Base-by-base conservation (phyloP, 2,113 vertebrate genomes). In the Clarias batrachus region DNA sequence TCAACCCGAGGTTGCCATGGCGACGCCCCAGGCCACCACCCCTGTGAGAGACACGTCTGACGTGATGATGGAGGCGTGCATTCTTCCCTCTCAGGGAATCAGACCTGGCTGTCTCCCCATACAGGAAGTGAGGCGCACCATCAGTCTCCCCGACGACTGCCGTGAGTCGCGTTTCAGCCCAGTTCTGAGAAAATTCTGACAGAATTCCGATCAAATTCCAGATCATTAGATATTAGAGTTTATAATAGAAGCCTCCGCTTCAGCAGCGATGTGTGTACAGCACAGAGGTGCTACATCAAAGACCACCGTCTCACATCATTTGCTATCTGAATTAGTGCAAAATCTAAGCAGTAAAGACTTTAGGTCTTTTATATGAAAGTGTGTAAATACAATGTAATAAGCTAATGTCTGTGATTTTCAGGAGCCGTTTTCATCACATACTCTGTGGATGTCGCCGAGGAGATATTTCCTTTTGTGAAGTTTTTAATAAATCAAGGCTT, bases 61-160 rank as follows among this genome's bases (percentile, higher is more conserved):
- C 30, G 25, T 90, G 3, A 90, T 91, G 79, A 66, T 84, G 12
- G 86, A 90, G 84, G 54, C 71, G n/a, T 89, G 70, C 33, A 71
- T 87, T 27, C 30, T 63, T 8, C 89, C 87, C 0, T 85, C 78
- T 16, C 57, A 83, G 37, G 76, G 81, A 62, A 41, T n/a, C 33
- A 19, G 71, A 9, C 54, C 17, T 0, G 59, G 81, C 27, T 83
- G 56, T n/a, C n/a, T 11, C 17, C 88, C n/a, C 52, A 17, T 56
- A 2, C 77, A 82, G 88, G 89, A 87, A 27, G n/a, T 82, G 62
- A 91, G 54, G 21, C 86, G 85, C 7, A 89, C 84, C 84, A 83
- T 91, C 84, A 91, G 89, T 85, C 89, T 91, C 66, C 90, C 90
- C 3, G 90, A 91, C 10, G 74, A 89, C 81, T 91, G 90, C 83